These are phyloP conservation scores for Cheilosia vernalis DNA, from an alignment of 2,888 invertebrate genomes.

Conservation along the genomic window DNA sequence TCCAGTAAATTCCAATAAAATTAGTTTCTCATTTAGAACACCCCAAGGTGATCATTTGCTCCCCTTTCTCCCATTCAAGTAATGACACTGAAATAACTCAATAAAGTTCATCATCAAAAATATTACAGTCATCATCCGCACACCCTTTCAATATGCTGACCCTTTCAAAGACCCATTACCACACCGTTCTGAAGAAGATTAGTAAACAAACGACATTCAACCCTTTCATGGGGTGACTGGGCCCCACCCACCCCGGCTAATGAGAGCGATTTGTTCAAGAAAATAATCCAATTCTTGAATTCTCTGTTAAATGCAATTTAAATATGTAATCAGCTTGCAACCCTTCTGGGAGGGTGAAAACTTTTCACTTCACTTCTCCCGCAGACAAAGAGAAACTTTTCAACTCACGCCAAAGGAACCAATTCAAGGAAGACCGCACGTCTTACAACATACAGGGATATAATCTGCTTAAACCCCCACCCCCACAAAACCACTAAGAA, in stretches of 20 bases:
- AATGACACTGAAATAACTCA: constrained; percentile 18
- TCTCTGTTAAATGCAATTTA: constrained; percentile 69
- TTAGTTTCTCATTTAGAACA: constrained; percentile 1
- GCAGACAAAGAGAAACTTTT: constrained; percentile 35
- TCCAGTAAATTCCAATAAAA: too few species aligned
- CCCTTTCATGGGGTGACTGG: constrained; percentile 1
- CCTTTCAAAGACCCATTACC: constrained; percentile 46
- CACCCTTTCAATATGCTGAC: constrained; percentile 39
- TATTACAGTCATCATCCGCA: constrained; percentile 4
- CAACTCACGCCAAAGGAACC: constrained; percentile 18
- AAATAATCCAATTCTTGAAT: constrained; percentile 56
- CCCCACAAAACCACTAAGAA: constrained; percentile 3
- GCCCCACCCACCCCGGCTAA: constrained; percentile 29
- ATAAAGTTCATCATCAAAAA: constrained; percentile 33
- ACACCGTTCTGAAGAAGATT: constrained; percentile 9
- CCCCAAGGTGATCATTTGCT: not conserved
- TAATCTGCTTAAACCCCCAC: constrained; percentile 3
- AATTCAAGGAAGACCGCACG: constrained; percentile 61
- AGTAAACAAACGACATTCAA: constrained; percentile 27
- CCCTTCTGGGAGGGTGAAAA: constrained; percentile 37
- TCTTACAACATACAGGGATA: constrained; percentile 53
- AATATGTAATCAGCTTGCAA: constrained; percentile 68
- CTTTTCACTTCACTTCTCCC: constrained; percentile 39
- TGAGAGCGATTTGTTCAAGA: constrained; percentile 67
- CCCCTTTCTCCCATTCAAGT: not conserved